Conservation (phyloP, 2,113 vertebrate genomes). For the Laticauda colubrina region DNA sequence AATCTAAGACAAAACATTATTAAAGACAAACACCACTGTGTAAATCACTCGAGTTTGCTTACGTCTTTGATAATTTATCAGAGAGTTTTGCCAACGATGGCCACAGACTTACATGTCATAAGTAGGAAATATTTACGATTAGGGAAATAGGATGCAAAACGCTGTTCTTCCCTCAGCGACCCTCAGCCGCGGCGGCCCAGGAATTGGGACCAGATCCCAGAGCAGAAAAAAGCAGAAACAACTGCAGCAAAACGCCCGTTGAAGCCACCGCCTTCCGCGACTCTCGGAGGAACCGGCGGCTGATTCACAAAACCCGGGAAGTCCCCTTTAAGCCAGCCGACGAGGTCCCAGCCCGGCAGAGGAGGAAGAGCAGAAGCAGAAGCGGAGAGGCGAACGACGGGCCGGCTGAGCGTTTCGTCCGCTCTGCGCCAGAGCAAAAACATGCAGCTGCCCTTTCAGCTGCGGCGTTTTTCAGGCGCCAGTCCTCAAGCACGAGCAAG, state of each 20-base stretch:
- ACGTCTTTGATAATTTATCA: conserved; percentile 63
- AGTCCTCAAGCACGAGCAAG: too few relatives aligned
- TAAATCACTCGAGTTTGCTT: conserved; percentile 66
- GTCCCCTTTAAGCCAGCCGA: too few relatives aligned
- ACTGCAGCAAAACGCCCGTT: too few relatives aligned
- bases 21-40: conserved; percentile 66
- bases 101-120: conserved; percentile 55
- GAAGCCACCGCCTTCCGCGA: too few relatives aligned
- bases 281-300: not conserved
- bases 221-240: not conserved
- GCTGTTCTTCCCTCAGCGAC: conserved; percentile 41
- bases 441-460: not conserved
- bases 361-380: not conserved
- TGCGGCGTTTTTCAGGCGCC: not conserved
- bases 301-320: not conserved
- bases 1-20: conserved; percentile 75
- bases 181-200: not conserved
- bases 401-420: fast-evolving
- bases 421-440: not conserved
- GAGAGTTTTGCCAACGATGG: conserved; percentile 56
- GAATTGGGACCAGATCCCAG: not conserved
- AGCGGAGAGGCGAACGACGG: not conserved
- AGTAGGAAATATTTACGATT: conserved; percentile 52
- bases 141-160: conserved; percentile 35
- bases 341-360: not conserved